Evolutionary conservation across 2,113 vertebrate species (phyloP).

Genomic region (Alethe castanea): DNA sequence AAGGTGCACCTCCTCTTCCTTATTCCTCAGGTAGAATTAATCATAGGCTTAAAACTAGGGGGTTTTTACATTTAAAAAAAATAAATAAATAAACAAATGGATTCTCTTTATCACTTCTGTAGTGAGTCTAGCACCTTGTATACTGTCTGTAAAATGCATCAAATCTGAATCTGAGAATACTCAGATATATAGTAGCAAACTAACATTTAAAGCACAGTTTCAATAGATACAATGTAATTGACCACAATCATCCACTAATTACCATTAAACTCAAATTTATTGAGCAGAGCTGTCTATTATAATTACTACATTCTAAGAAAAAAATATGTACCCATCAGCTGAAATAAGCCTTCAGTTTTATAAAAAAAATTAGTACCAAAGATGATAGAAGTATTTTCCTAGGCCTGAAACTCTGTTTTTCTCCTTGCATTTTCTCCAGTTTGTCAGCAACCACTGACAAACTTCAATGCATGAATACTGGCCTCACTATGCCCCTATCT

Average conservation of each 20-base stretch:
- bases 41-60: not conserved
- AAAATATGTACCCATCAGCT: fast-evolving
- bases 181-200: not conserved
- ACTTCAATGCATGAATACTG: not conserved
- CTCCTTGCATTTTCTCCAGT: not conserved
- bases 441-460: not conserved
- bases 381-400: not conserved
- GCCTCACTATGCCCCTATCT: not conserved
- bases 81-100: not conserved
- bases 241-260: not conserved
- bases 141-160: not conserved
- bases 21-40: not conserved
- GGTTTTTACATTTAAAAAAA: not conserved
- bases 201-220: not conserved
- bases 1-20: not conserved
- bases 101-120: not conserved
- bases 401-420: not conserved
- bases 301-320: not conserved
- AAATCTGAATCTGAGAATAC: not conserved
- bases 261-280: not conserved
- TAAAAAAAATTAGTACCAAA: not conserved
- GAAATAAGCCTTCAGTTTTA: not conserved
- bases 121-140: not conserved
- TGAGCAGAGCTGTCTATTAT: not conserved
- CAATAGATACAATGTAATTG: not conserved